Percentiles rank a stretch among this genome's conserved stretches.
phyloP scores from a whole-genome alignment of 2,888 invertebrate species.

The Chironomus tentans region DNA sequence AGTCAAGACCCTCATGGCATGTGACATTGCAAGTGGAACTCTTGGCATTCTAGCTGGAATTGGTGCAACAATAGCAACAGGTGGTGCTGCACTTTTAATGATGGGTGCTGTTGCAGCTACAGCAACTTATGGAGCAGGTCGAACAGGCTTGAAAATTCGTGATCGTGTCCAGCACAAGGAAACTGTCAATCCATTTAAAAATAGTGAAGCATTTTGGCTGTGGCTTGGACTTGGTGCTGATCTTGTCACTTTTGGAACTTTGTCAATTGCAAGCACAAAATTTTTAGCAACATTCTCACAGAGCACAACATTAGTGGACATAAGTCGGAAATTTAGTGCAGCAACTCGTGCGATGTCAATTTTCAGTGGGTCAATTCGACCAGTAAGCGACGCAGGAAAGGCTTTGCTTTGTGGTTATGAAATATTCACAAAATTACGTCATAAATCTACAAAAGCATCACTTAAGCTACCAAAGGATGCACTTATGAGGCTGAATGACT shows the following conservation, averaged over 20 bases:
- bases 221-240: constrained; percentile 16
- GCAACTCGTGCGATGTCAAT: neutral
- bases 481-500: neutral
- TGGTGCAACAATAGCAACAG: constrained; percentile 10
- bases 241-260: constrained; percentile 7
- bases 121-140: constrained; percentile 14
- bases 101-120: constrained; percentile 1
- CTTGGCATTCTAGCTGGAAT: constrained; percentile 5
- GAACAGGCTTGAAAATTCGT: neutral
- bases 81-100: neutral
- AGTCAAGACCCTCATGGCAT: constrained; percentile 16
- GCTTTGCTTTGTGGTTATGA: constrained; percentile 15
- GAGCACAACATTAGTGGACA: neutral
- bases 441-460: neutral
- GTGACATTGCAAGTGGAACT: constrained; percentile 18
- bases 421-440: constrained; percentile 16
- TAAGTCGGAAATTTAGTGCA: neutral
- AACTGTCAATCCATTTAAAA: constrained; percentile 16
- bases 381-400: neutral
- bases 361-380: neutral
- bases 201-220: constrained; percentile 11
- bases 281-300: constrained; percentile 1
- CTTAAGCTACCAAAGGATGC: constrained; percentile 7
- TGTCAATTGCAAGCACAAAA: constrained; percentile 3
- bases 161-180: constrained; percentile 12